Evolutionary conservation across 2,888 invertebrate species (phyloP).

Genomic region (Ophioninae sp.): DNA sequence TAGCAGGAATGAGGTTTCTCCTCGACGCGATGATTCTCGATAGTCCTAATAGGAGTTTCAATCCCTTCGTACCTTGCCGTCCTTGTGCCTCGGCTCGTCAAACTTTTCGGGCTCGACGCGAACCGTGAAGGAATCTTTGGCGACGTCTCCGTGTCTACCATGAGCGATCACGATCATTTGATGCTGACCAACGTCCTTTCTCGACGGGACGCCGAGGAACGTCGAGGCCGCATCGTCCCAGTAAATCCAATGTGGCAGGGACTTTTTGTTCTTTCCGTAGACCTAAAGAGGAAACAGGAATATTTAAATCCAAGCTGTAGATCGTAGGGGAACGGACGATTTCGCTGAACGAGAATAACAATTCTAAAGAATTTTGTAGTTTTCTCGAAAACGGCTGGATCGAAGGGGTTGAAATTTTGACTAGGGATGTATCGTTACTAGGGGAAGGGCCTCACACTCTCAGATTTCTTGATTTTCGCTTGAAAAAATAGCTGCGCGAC

Average conservation of each 20-base stretch:
- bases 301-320: background rate
- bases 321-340: no score
- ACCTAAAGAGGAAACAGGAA: slow-evolving; percentile 75
- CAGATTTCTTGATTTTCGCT: no score
- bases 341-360: no score
- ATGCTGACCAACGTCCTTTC: slow-evolving; percentile 86
- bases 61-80: slow-evolving; percentile 72
- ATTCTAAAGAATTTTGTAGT: no score
- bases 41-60: background rate
- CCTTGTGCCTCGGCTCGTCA: slow-evolving; percentile 72
- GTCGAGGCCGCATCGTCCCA: slow-evolving; percentile 87
- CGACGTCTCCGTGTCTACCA: slow-evolving; percentile 82
- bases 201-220: slow-evolving; percentile 88
- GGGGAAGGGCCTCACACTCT: no score
- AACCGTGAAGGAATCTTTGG: slow-evolving; percentile 86
- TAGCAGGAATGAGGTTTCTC: background rate
- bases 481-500: no score
- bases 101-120: slow-evolving; percentile 82
- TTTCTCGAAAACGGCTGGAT: no score
- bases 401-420: no score
- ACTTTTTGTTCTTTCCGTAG: slow-evolving; percentile 77
- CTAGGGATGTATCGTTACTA: no score
- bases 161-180: slow-evolving; percentile 84
- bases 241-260: slow-evolving; percentile 86
- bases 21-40: background rate